Base-by-base conservation (phyloP, 2,888 invertebrate genomes). In the Artemia sinica region DNA sequence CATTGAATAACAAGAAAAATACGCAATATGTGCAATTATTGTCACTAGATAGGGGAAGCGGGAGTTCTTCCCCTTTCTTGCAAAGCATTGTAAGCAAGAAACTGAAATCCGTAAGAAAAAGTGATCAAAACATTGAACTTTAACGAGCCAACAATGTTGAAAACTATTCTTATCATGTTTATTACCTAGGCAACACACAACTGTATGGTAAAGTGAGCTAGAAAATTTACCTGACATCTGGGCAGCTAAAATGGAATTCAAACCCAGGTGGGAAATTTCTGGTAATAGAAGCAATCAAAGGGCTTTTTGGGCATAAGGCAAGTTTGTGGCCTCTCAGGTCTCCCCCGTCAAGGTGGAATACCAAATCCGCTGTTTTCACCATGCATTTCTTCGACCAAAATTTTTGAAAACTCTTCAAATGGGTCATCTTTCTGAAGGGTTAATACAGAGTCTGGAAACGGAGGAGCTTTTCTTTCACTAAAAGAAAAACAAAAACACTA, bases 261-360 rank as follows among this genome's bases (percentile, higher is more conserved):
- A 58, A 58, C 10, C 63, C 63, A 58, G 63, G 63, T 58, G 63
- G 63, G 10, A 58, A 58, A 28, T 58, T 28, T 10, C n/a, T 18
- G 8, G 10, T 58, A 18, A 28, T 28, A 58, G 63, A n/a, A 18
- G 8, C 28, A 28, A 58, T 18, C 14, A 58, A n/a, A 58, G 63
- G 63, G 28, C 63, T 58, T 28, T 58, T 58, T 58, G 28, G 28
- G n/a, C 63, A n/a, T 28, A 58, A 10, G 10, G 28, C 28, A 58
- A 58, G 28, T n/a, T 28, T 58, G 63, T 58, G 63, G 63, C 14
- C 63, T 28, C n/a, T 11, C 14, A 58, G 2, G 10, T n/a, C 28
- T 2, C 63, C 63, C 9, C 28, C 28, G 63, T 58, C 63, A 58
- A n/a, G 28, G 14, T 28, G n/a, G 14, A 58, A 58, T 18, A 28